phyloP scores from a whole-genome alignment of 2,797 vertebrate species.

The Argentina silus region DNA sequence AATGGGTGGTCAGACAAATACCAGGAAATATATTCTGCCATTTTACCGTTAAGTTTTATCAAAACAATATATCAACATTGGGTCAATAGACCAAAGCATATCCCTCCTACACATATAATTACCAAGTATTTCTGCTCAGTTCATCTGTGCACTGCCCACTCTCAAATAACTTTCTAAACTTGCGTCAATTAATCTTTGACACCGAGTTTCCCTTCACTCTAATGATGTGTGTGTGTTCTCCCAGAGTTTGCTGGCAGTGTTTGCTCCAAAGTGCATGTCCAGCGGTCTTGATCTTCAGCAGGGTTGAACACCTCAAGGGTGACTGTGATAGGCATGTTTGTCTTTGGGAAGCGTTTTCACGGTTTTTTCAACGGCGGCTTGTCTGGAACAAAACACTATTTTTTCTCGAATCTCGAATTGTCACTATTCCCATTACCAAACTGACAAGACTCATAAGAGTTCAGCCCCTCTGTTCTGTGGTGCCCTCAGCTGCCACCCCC shows the following conservation, averaged over 20 bases:
- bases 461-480: conserved; percentile 2
- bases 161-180: too few species aligned
- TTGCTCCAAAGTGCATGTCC: conserved; percentile 25
- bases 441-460: conserved; percentile 40
- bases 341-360: conserved; percentile 26
- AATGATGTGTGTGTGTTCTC: neutral
- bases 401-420: conserved; percentile 32
- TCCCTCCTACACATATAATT: too few species aligned
- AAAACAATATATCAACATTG: too few species aligned
- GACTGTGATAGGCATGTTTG: conserved; percentile 41
- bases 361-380: conserved; percentile 34
- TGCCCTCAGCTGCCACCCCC: neutral
- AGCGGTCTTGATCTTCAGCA: conserved; percentile 45
- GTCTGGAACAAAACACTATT: conserved; percentile 6
- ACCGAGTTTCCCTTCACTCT: neutral
- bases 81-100: too few species aligned
- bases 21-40: too few species aligned
- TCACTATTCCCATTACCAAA: conserved; percentile 49
- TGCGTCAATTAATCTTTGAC: too few species aligned
- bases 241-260: neutral
- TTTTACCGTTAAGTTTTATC: too few species aligned
- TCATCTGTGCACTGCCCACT: too few species aligned
- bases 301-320: conserved; percentile 37
- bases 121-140: too few species aligned
- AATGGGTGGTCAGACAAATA: too few species aligned